Evolutionary conservation across 2,113 vertebrate genomes (phyloP).

Genomic region (Melanerpes aurifrons): DNA sequence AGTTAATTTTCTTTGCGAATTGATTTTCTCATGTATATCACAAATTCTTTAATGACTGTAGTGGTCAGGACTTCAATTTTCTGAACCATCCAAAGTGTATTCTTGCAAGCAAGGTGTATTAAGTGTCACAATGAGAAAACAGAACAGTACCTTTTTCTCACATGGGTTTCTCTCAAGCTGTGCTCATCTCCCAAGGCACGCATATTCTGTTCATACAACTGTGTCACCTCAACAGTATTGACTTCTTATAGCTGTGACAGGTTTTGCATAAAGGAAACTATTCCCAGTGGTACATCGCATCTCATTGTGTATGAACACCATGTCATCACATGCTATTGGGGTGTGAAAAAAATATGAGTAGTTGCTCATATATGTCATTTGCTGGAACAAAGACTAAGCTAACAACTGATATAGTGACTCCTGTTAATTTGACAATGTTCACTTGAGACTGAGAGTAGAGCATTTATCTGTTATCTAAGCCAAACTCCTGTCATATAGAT

Average conservation of each 20-base stretch:
- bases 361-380: conserved; percentile 64
- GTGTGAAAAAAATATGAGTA: conserved; percentile 31
- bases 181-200: conserved; percentile 21
- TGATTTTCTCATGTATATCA: neutral
- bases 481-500: conserved; percentile 48
- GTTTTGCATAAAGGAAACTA: conserved; percentile 6
- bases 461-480: conserved; percentile 35
- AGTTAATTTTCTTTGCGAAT: neutral
- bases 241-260: conserved; percentile 7
- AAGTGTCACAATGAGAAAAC: neutral
- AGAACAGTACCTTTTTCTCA: conserved; percentile 10
- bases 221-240: neutral
- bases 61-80: too few relatives aligned
- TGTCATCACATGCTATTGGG: conserved; percentile 35
- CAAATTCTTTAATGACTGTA: neutral
- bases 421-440: conserved; percentile 67
- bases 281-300: neutral
- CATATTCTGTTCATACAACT: neutral
- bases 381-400: conserved; percentile 59
- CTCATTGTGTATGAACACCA: neutral
- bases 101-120: neutral
- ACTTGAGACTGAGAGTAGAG: conserved; percentile 26
- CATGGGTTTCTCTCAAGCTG: conserved; percentile 1
- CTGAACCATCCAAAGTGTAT: neutral
- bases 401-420: conserved; percentile 24